Evolutionary conservation across 2,113 vertebrate species (phyloP).

Genomic region (Pipa parva): DNA sequence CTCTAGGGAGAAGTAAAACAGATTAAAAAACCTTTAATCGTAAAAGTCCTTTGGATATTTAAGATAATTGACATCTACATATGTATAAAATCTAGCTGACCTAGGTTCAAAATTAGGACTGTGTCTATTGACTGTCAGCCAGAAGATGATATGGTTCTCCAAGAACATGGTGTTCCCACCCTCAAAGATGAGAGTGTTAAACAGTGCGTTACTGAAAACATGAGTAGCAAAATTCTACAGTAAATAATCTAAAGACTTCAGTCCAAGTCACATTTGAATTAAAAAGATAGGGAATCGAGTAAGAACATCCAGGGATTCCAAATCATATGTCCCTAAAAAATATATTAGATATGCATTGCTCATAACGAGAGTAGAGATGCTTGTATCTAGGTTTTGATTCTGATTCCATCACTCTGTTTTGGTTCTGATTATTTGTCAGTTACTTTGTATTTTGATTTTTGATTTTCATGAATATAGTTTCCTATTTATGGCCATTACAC

Average conservation of each 20-base stretch:
- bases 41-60: constrained; percentile 12
- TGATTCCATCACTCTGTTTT: too few relatives aligned
- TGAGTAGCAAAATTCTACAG: not conserved
- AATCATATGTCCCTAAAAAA: not conserved
- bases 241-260: constrained; percentile 32
- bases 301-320: not conserved
- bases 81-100: constrained; percentile 34
- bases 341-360: too few relatives aligned
- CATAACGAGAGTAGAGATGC: too few relatives aligned
- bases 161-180: constrained; percentile 33
- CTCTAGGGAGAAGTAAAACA: not conserved
- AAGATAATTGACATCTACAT: constrained; percentile 24
- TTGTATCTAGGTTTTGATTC: too few relatives aligned
- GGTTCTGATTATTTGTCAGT: too few relatives aligned
- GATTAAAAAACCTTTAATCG: constrained; percentile 6
- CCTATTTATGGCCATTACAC: too few relatives aligned
- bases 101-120: constrained; percentile 26
- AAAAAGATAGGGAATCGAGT: not conserved
- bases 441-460: too few relatives aligned
- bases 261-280: not conserved
- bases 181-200: constrained; percentile 32
- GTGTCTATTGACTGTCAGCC: constrained; percentile 13
- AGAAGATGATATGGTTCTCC: constrained; percentile 26
- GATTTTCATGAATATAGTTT: too few relatives aligned
- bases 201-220: constrained; percentile 5